Evolutionary conservation across 37 sponge, comb jelly and placozoan species (phyloP).

Genomic region (Hexactinellida sp.): DNA sequence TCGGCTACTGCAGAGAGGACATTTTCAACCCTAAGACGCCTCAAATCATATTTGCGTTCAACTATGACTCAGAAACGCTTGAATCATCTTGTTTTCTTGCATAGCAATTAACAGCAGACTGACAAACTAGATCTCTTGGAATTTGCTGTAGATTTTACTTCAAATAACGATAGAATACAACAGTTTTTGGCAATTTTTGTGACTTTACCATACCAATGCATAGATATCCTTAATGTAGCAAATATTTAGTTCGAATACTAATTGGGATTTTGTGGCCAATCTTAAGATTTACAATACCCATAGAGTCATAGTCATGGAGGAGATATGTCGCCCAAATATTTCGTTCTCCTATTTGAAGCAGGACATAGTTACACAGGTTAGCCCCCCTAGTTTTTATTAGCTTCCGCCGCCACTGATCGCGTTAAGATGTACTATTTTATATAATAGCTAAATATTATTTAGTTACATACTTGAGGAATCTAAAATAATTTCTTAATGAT

Average conservation of each 20-base stretch:
- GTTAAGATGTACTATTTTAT: too few species aligned
- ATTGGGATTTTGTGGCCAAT: neutral
- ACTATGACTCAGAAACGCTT: slow-evolving; percentile 9
- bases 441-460: too few species aligned
- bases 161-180: neutral
- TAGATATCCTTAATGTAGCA: neutral
- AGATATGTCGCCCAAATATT: too few species aligned
- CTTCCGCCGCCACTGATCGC: too few species aligned
- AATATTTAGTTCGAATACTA: neutral
- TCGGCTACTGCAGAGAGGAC: slow-evolving; percentile 16
- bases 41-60: slow-evolving; percentile 18
- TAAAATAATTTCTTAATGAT: too few species aligned
- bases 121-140: neutral
- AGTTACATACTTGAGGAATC: too few species aligned
- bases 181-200: neutral
- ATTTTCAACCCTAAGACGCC: slow-evolving; percentile 15
- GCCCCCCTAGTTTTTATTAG: too few species aligned
- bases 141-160: neutral
- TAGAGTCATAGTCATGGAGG: too few species aligned
- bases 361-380: too few species aligned
- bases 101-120: slow-evolving; percentile 1
- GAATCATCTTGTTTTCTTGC: slow-evolving; percentile 4
- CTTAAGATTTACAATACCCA: too few species aligned
- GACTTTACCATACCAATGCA: neutral
- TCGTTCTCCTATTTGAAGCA: too few species aligned